phyloP scores from a whole-genome alignment of 2,113 vertebrate genomes.

The Nibea albiflora region DNA sequence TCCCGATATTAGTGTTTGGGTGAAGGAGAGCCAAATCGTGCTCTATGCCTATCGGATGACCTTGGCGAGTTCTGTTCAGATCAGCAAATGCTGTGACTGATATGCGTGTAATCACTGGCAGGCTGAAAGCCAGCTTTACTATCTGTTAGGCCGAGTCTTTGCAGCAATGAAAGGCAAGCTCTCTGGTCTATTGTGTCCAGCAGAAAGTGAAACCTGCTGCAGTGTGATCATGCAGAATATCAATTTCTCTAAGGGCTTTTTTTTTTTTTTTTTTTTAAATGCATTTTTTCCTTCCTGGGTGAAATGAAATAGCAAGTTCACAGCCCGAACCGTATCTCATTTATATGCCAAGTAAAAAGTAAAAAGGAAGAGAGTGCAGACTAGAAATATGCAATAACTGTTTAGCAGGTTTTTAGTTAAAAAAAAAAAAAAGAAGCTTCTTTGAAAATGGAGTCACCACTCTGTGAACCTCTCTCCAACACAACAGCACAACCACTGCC shows the following conservation, averaged over 20 bases:
- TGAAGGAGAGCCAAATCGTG: constrained; percentile 50
- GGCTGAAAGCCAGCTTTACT: constrained; percentile 57
- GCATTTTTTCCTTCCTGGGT: constrained; percentile 13
- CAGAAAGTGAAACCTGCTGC: constrained; percentile 25
- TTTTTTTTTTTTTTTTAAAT: background rate
- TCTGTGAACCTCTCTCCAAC: constrained; percentile 35
- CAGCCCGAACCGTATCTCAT: constrained; percentile 5
- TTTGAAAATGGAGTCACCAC: constrained; percentile 51
- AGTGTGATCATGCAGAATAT: constrained; percentile 31
- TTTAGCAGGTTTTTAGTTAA: constrained; percentile 30
- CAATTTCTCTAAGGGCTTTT: constrained; percentile 31
- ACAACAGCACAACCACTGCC: constrained; percentile 31
- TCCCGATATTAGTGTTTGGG: constrained; percentile 54
- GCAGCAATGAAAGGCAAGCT: constrained; percentile 37
- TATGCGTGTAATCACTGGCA: constrained; percentile 59
- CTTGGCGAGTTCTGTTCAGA: constrained; percentile 70
- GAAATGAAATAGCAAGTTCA: constrained; percentile 13
- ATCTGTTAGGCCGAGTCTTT: constrained; percentile 34
- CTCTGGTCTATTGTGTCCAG: constrained; percentile 28
- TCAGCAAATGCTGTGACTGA: constrained; percentile 71
- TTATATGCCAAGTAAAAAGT: constrained; percentile 24
- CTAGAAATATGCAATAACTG: constrained; percentile 8
- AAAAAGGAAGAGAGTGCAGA: constrained; percentile 6
- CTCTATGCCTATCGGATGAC: constrained; percentile 63
- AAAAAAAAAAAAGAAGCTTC: background rate